phyloP scores from a whole-genome alignment of 2,888 invertebrate genomes.

The Pteria penguin region DNA sequence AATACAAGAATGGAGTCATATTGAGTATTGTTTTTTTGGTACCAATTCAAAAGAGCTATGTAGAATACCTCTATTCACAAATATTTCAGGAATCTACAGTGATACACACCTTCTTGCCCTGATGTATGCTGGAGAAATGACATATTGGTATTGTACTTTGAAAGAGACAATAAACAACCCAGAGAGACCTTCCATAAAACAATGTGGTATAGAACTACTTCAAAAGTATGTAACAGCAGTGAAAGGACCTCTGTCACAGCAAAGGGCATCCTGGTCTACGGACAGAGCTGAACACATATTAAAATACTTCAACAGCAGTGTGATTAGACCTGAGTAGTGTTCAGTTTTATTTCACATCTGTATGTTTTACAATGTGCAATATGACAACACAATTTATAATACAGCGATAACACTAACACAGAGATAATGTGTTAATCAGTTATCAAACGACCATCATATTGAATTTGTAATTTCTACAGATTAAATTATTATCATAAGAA shows the following conservation, averaged over 20 bases:
- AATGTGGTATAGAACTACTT: slow-evolving; percentile 56
- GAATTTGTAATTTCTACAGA: no score
- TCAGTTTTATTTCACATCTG: no score
- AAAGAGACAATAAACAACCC: neutral
- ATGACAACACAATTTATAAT: no score
- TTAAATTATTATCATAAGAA: no score
- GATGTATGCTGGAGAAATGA: slow-evolving; percentile 78
- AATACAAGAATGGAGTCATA: no score
- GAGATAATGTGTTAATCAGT: no score
- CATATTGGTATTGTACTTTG: slow-evolving; percentile 68
- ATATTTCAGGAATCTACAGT: slow-evolving; percentile 72
- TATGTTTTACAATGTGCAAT: no score
- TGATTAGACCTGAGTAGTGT: no score
- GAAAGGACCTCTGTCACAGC: slow-evolving; percentile 58
- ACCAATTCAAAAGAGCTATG: neutral
- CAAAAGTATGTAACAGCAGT: slow-evolving; percentile 60
- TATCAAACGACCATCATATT: no score
- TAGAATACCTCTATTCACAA: no score
- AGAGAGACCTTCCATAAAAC: neutral
- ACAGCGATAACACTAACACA: no score
- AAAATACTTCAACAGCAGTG: slow-evolving; percentile 35
- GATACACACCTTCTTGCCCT: slow-evolving; percentile 76
- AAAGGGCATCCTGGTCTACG: slow-evolving; percentile 66
- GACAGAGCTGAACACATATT: slow-evolving; percentile 62
- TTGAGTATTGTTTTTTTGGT: neutral